Percentiles rank a stretch among this genome's conserved stretches.
These are phyloP conservation scores for Nasua narica DNA, from an alignment of 2,797 vertebrate species.

Conservation along the genomic window DNA sequence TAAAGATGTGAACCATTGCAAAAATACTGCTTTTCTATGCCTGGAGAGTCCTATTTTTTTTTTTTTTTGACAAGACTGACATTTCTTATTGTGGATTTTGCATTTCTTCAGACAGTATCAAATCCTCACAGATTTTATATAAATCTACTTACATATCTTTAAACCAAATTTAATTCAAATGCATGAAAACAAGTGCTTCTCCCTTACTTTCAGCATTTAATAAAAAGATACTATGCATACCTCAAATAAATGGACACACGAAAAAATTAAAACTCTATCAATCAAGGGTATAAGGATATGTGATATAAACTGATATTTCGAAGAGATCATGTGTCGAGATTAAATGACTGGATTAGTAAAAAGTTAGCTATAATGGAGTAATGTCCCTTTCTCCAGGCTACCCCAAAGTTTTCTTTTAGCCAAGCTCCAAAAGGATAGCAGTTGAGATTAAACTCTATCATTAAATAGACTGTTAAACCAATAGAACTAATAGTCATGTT, in stretches of 20 bases:
- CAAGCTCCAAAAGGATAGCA: background rate
- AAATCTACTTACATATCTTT: background rate
- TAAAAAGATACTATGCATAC: background rate
- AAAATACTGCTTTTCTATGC: background rate
- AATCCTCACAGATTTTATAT: background rate
- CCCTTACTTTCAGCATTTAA: background rate
- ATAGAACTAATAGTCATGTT: background rate
- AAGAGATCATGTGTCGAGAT: background rate
- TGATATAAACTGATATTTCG: background rate
- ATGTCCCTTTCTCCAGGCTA: background rate
- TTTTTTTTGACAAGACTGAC: constrained; percentile 14
- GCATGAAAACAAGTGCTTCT: background rate
- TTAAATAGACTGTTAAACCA: background rate
- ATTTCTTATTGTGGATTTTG: background rate
- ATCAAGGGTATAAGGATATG: background rate
- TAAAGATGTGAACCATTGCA: background rate
- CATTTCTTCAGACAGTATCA: constrained; percentile 21
- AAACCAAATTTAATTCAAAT: background rate
- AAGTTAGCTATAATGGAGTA: background rate
- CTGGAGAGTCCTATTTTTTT: background rate
- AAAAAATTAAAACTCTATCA: background rate
- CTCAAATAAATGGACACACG: background rate
- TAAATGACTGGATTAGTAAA: background rate
- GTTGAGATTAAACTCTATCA: background rate
- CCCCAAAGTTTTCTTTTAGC: background rate